Evolutionary conservation across 2,888 invertebrate species (phyloP).

Genomic region (Silvanus unidentatus): DNA sequence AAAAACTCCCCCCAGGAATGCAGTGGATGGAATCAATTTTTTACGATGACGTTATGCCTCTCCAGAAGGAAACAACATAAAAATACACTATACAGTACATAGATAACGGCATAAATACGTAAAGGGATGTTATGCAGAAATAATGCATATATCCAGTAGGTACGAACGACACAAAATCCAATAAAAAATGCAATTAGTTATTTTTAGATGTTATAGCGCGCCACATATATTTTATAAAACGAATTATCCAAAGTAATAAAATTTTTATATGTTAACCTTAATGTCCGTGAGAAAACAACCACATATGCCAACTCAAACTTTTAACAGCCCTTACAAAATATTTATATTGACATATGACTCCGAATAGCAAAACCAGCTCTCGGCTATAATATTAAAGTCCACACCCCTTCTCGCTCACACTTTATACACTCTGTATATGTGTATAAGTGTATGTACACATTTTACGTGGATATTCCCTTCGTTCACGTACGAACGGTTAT

Average conservation of each 20-base stretch:
- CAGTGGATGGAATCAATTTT: too few species aligned
- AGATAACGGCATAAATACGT: background rate
- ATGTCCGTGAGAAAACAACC: constrained; percentile 44
- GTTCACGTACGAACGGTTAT: constrained; percentile 26
- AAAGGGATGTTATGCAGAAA: background rate
- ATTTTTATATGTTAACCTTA: constrained; percentile 28
- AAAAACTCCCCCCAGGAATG: too few species aligned
- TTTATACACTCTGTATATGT: background rate
- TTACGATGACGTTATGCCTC: too few species aligned
- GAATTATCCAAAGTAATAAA: constrained; percentile 3
- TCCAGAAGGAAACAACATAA: too few species aligned
- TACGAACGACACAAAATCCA: background rate
- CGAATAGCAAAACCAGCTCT: constrained; percentile 28
- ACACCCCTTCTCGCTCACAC: background rate
- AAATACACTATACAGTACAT: background rate
- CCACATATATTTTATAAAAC: background rate
- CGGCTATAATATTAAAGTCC: constrained; percentile 2
- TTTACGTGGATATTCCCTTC: constrained; percentile 17
- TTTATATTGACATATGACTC: constrained; percentile 46
- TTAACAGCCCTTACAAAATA: constrained; percentile 43
- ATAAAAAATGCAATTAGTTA: constrained; percentile 1
- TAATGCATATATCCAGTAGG: background rate
- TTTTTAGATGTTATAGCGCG: background rate
- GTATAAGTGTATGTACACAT: too few species aligned
- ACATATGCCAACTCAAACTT: constrained; percentile 34